Evolutionary conservation across 1,140 invertebrate species (phyloP), one percentile per base, ranked within the genome.

Genomic region (Formica selysi): DNA sequence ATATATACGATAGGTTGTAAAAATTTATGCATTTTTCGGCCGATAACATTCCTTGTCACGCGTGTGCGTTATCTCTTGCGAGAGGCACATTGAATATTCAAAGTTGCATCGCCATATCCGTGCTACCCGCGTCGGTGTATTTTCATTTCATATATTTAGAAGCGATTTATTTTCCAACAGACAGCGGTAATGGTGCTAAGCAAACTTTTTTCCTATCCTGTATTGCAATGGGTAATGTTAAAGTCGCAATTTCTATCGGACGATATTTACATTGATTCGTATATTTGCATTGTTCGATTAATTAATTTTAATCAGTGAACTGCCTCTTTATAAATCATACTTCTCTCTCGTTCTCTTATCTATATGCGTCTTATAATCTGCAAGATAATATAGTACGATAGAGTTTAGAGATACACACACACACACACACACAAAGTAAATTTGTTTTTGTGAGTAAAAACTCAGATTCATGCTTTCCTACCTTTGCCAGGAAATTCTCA

Each of bases 1-100:
- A n/a, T 8, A 26, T 36, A 36, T 16, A 19, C 16, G 7, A 16
- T 48, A 26, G 26, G 38, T 10, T 26, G 54, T 61, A 44, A 73
- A 81, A 61, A 13, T 83, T 32, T 44, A 74, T 36, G 8, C 29
- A 48, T 83, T 74, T 81, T 83, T 73, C 79, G 79, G n/a, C n/a
- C n/a, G 68, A 83, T 73, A 73, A 65, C 26, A 10, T 57, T 57
- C 26, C 67, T 81, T 13, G 79, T 81, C 61, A 73, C 44, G 22
- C 57, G 4, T 36, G 2, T 36, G 61, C 79, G 51, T 83, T 74
- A 62, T 83, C 68, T 83, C 68, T n/a, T 26, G n/a, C 41, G n/a
- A 51, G 3, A 51, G 16, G 8, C 67, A 22, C 7, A 48, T 81
- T 44, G 38, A 81, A 44, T 54, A 10, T 57, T 61, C 38, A 7